Base-by-base conservation (phyloP, 2,113 vertebrate genomes). In the Platanista minor region DNA sequence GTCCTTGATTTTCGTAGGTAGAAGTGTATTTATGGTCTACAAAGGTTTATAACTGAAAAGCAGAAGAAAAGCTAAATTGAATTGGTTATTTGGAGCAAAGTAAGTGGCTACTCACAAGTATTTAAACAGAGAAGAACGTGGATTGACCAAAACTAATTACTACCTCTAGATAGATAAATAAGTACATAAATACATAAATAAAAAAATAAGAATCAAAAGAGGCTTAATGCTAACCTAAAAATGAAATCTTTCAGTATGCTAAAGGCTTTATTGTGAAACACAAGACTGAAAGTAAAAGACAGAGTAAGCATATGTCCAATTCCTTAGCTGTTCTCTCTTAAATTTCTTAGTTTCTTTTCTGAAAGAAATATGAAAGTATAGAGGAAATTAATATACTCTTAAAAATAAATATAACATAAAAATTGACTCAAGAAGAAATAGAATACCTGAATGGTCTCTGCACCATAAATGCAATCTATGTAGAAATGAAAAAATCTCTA, bases 271-370 rank as follows among this genome's bases (percentile, higher is more conserved):
- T 7, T 41, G 8, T 94, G 18, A 6, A 75, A 27, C 9, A 75
- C 4, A 84, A 21, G 0, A 33, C 17, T 4, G 6, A 61, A 41
- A 27, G 20, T 21, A 17, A 61, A 27, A 81, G 3, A 6, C 11
- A 4, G 1, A 66, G 4, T 3, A 33, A 3, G 5, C 2, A 4
- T 41, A 74, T 21, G 1, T 27, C 25, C 36, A 41, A 52, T 67
- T 93, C 8, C 13, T 87, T 46, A 36, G 15, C 1, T 29, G 9
- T 49, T 36, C 1, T 80, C 1, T n/a, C 13, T 90, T 29, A 64
- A 78, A 54, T 0, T 27, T 46, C 8, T 64, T 21, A 9, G 4
- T 39, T 77, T 46, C 0, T 46, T 69, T 66, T 20, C 66, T n/a
- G 49, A 52, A 52, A 52, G 14, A 75, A 61, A n/a, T 52, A 75